Conservation (phyloP, 2,888 invertebrate genomes). For the Trissonchulus latispiculum region DNA sequence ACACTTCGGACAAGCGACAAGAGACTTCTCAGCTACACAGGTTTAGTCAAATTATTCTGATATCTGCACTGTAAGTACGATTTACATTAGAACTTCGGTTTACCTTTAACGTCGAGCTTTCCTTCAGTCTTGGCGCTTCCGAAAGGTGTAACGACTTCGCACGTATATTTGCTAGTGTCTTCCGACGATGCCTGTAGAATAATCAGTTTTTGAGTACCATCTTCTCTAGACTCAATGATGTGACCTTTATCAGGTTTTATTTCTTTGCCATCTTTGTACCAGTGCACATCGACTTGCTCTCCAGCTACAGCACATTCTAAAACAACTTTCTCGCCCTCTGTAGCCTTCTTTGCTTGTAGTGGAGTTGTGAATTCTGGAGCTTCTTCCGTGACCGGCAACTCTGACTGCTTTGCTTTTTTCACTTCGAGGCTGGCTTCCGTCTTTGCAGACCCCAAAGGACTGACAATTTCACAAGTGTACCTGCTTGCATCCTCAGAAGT, state of each 20-base stretch:
- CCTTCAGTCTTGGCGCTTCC: conserved; percentile 77
- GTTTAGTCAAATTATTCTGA: too few species aligned
- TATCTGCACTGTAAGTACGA: too few species aligned
- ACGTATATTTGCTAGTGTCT: conserved; percentile 89
- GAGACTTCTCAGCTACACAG: too few species aligned
- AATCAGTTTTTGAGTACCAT: conserved; percentile 73
- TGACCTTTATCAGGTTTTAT: conserved; percentile 83
- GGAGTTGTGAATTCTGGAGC: conserved; percentile 19
- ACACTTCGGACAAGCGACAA: too few species aligned
- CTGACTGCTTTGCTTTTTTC: too few species aligned
- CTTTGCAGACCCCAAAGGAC: too few species aligned
- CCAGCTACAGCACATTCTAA: conserved; percentile 37
- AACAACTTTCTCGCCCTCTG: conserved; percentile 19
- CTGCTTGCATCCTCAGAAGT: conserved; percentile 48
- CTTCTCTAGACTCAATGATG: conserved; percentile 62
- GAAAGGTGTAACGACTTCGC: conserved; percentile 86
- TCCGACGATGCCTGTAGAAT: conserved; percentile 88
- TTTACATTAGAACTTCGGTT: too few species aligned
- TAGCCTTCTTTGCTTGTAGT: neutral
- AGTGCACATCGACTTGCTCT: conserved; percentile 32
- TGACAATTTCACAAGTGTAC: conserved; percentile 76
- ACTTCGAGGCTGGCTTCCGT: too few species aligned
- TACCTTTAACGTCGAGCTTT: conserved; percentile 12
- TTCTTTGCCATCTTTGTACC: conserved; percentile 66
- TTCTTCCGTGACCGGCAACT: neutral